Evolutionary conservation across 2,113 vertebrate species (phyloP), one percentile per base, ranked within the genome.

Genomic region (Echinops telfairi): DNA sequence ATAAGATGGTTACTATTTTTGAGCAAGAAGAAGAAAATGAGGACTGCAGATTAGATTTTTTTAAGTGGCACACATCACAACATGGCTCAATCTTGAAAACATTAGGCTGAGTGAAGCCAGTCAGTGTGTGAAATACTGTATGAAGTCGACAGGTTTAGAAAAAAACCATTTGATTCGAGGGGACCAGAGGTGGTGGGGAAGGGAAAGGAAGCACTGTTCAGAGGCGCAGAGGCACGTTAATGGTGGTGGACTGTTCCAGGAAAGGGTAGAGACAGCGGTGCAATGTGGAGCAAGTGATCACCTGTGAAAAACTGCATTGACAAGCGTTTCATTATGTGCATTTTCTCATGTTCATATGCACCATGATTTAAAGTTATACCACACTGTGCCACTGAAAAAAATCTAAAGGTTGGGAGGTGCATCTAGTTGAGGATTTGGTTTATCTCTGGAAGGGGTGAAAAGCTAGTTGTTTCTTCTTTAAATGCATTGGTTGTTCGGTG

Each of bases 21-120:
- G 29, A 92, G 14, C 64, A 92, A 73, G 64, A 57, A 84, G 64
- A 91, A 95, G 84, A n/a, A 14, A 25, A 53, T 68, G 29, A 53
- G 22, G 31, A 38, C 33, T 77, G 3, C 29, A 91, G 58, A 66
- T 71, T 53, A 12, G 12, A 53, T 53, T 53, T 53, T 53, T 53
- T 53, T 53, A 73, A 20, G n/a, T 38, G 7, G 36, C 5, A 36
- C 19, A 73, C 36, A 20, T 9, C 19, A 36, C 33, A 73, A 73
- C 8, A 73, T 38, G 33, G 20, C 33, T 73, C 19, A 73, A 36
- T 33, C 71, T 36, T 36, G 70, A 73, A 73, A 20, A 73, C 19
- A 73, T 2, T 19, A 70, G 33, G 33, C 33, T 33, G 33, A 73
- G 6, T 33, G 33, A 36, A 73, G 15, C 20, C 9, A 73, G 71